Conservation (phyloP, 2,113 vertebrate genomes). For the Caranx ignobilis region DNA sequence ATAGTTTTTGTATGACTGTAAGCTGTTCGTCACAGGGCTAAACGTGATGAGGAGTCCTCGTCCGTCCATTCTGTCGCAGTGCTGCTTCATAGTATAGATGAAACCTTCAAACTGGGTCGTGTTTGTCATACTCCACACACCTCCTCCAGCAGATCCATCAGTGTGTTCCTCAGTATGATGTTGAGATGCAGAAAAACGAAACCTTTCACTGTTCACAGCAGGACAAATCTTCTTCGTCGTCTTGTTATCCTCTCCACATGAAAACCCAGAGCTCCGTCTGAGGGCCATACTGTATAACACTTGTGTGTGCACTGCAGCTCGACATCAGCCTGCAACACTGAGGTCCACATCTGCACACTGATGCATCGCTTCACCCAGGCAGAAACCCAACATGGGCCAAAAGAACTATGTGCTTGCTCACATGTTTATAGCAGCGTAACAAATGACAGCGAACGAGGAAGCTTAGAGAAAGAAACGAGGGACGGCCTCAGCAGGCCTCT, state of each 20-base stretch:
- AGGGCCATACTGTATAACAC: constrained; percentile 15
- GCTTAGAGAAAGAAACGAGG: constrained; percentile 28
- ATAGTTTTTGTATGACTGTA: not conserved
- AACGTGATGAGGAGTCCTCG: not conserved
- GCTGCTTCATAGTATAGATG: not conserved
- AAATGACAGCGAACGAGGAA: constrained; percentile 43
- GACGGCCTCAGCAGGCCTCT: constrained; percentile 10
- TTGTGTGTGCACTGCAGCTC: not conserved
- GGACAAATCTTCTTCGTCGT: not conserved
- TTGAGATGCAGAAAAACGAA: constrained; percentile 31
- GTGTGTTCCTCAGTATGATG: constrained; percentile 1
- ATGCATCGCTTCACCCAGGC: constrained; percentile 28
- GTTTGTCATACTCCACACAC: not conserved
- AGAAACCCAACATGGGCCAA: constrained; percentile 69
- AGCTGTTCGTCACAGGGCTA: constrained; percentile 23
- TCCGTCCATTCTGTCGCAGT: constrained; percentile 3
- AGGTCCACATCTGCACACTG: constrained; percentile 11
- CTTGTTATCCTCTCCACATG: not conserved
- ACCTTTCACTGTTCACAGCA: not conserved
- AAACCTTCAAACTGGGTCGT: not conserved
- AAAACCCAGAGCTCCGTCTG: not conserved
- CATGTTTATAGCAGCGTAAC: constrained; percentile 59
- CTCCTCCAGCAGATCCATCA: not conserved
- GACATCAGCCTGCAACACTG: constrained; percentile 36
- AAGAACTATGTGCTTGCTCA: constrained; percentile 40